Evolutionary conservation across 2,797 vertebrate species (phyloP).

Genomic region (Remorina albescens): DNA sequence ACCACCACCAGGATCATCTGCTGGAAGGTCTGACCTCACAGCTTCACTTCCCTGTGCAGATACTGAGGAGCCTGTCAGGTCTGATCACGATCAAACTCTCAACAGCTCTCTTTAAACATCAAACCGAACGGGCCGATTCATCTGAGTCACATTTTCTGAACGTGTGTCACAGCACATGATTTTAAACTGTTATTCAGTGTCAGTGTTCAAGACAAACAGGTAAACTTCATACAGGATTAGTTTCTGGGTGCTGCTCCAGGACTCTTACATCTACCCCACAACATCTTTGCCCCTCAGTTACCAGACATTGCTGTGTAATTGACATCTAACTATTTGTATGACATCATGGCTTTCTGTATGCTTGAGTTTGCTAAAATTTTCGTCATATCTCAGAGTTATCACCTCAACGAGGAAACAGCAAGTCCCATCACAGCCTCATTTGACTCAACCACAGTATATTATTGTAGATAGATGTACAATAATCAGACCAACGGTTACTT

Average conservation of each 20-base stretch:
- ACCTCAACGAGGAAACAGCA: neutral
- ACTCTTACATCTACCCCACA: neutral
- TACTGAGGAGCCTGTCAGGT: slow-evolving; percentile 46
- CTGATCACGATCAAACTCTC: slow-evolving; percentile 26
- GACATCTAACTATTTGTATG: neutral
- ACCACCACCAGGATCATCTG: neutral
- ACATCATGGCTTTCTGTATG: neutral
- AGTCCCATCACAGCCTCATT: neutral
- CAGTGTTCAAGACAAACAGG: neutral
- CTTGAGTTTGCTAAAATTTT: neutral
- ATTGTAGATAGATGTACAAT: neutral
- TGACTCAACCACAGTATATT: neutral
- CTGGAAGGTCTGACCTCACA: slow-evolving; percentile 10
- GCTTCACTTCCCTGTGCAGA: slow-evolving; percentile 12
- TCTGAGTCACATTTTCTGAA: too few relatives aligned
- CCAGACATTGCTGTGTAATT: neutral
- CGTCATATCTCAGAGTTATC: neutral
- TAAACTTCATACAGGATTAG: too few relatives aligned
- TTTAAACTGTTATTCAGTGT: neutral
- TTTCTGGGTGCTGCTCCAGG: too few relatives aligned
- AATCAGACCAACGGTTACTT: neutral
- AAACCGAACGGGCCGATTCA: slow-evolving; percentile 24
- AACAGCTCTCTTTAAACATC: slow-evolving; percentile 36
- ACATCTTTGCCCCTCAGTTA: neutral
- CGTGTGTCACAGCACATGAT: neutral